Evolutionary conservation across 1,140 invertebrate species (phyloP).

Genomic region (Ganaspis sp.): DNA sequence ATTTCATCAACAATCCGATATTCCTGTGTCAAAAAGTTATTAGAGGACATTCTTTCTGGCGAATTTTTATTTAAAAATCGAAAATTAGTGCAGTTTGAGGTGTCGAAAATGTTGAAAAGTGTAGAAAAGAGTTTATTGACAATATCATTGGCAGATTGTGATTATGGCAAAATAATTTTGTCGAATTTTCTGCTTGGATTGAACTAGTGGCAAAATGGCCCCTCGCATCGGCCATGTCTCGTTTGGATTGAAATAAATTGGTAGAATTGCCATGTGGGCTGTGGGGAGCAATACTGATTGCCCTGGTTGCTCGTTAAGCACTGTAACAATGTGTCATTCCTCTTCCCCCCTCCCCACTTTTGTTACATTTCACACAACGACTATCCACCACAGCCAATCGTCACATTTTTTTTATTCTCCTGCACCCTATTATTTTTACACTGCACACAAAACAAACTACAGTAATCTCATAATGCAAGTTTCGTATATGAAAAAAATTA

Average conservation of each 20-base stretch:
- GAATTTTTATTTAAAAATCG: no score
- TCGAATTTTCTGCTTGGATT: neutral
- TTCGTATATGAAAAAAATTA: no score
- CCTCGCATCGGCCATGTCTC: slow-evolving; percentile 60
- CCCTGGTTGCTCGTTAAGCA: slow-evolving; percentile 57
- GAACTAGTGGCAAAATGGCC: slow-evolving; percentile 60
- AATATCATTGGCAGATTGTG: no score
- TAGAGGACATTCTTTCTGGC: no score
- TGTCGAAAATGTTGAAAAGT: no score
- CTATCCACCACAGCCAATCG: slow-evolving; percentile 36
- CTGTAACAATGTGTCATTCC: slow-evolving; percentile 51
- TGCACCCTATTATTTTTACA: slow-evolving; percentile 18
- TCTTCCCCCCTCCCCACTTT: slow-evolving; percentile 31
- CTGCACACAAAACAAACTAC: no score
- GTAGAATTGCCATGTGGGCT: slow-evolving; percentile 58
- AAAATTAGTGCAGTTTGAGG: no score
- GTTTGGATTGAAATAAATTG: slow-evolving; percentile 72
- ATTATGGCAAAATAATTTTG: neutral
- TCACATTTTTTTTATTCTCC: slow-evolving; percentile 35
- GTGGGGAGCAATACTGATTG: slow-evolving; percentile 54
- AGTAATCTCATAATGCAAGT: no score
- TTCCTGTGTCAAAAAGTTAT: no score
- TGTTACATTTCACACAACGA: slow-evolving; percentile 19
- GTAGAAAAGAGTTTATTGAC: no score
- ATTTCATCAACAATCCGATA: no score